Evolutionary conservation across 2,888 invertebrate species (phyloP).

Genomic region (Scaptomyza cyrtandrae): DNA sequence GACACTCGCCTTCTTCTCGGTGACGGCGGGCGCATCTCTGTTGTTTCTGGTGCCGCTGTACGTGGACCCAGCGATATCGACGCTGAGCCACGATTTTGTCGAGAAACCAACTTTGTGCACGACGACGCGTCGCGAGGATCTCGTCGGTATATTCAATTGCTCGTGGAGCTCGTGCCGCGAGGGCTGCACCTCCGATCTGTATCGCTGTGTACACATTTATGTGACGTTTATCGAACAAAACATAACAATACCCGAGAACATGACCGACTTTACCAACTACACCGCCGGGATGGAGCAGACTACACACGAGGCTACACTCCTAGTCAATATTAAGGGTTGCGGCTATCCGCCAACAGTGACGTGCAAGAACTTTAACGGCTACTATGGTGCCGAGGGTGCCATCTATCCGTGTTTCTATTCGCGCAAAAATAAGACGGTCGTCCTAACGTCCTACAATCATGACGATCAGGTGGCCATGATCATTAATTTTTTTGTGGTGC

Average conservation of each 20-base stretch:
- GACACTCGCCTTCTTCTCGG: constrained; percentile 89
- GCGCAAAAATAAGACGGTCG: constrained; percentile 92
- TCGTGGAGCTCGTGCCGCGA: constrained; percentile 96
- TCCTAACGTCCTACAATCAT: constrained; percentile 92
- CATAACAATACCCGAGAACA: constrained; percentile 84
- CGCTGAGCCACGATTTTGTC: constrained; percentile 93
- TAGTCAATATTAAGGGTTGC: constrained; percentile 95
- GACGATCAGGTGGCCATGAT: constrained; percentile 93
- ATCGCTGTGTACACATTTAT: constrained; percentile 88
- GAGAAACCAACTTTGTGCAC: constrained; percentile 93
- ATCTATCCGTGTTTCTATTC: constrained; percentile 95
- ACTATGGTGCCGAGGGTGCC: constrained; percentile 90
- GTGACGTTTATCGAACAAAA: constrained; percentile 86
- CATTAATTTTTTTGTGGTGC: constrained; percentile 93
- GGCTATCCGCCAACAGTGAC: constrained; percentile 95
- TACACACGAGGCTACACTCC: constrained; percentile 86
- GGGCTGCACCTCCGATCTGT: constrained; percentile 93
- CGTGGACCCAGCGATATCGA: constrained; percentile 94
- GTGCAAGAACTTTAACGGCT: constrained; percentile 90
- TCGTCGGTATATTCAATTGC: constrained; percentile 94
- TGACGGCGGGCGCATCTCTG: constrained; percentile 89
- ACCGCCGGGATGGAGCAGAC: constrained; percentile 84
- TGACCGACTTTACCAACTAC: constrained; percentile 83
- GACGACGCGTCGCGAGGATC: constrained; percentile 92
- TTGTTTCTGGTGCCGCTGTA: constrained; percentile 90